These are phyloP conservation scores for Saguinus midas DNA, from an alignment of 2,113 vertebrate genomes.

Conservation along the genomic window DNA sequence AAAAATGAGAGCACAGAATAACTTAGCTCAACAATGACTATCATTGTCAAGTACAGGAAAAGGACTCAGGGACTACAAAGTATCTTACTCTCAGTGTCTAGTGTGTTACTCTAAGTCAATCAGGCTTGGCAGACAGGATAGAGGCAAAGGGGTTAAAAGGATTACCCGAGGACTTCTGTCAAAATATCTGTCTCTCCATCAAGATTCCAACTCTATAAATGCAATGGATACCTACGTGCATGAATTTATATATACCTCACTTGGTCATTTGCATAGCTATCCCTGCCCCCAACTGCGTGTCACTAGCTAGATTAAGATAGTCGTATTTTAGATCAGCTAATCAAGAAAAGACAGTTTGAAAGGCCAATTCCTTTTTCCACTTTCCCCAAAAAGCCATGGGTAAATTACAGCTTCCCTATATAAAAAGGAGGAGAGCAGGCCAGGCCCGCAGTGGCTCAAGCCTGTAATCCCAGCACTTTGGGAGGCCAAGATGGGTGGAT, in stretches of 20 bases:
- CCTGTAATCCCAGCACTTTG: too few relatives aligned
- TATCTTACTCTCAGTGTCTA: neutral
- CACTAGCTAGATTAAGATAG: neutral
- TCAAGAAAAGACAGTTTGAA: neutral
- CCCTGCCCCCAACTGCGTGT: accelerated
- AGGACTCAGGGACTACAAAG: neutral
- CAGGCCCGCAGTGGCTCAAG: too few relatives aligned
- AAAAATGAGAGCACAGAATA: neutral
- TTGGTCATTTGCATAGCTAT: neutral
- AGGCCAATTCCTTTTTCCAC: neutral
- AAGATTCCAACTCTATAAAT: neutral
- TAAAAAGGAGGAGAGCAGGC: neutral
- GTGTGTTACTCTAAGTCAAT: neutral
- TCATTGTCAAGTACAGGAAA: accelerated
- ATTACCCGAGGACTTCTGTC: neutral
- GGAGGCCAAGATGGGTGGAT: too few relatives aligned
- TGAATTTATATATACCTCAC: neutral
- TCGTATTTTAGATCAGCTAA: neutral
- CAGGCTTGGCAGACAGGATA: neutral
- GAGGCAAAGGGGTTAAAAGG: neutral
- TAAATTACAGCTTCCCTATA: neutral
- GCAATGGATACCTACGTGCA: neutral
- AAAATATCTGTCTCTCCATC: neutral
- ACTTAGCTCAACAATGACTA: neutral
- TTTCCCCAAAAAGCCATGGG: neutral